Percentiles rank a stretch among this genome's conserved stretches.
These are phyloP conservation scores for Orestias chungarensis DNA, from an alignment of 2,797 vertebrate genomes.

Conservation along the genomic window DNA sequence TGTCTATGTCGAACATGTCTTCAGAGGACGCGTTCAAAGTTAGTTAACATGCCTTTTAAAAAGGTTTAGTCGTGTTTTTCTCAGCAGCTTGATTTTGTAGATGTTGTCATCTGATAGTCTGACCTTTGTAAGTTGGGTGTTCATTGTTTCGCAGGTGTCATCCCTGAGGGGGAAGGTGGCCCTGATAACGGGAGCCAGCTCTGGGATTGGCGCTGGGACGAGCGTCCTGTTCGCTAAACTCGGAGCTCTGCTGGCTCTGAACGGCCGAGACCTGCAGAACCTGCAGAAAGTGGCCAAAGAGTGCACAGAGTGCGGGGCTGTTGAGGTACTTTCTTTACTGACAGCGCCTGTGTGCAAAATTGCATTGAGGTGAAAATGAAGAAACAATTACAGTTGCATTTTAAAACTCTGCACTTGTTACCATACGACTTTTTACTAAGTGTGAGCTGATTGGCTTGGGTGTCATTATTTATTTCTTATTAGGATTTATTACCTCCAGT, in stretches of 20 bases:
- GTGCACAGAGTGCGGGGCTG: slow-evolving; percentile 69
- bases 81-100: too few species aligned
- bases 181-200: slow-evolving; percentile 84
- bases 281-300: slow-evolving; percentile 70
- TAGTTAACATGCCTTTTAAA: slow-evolving; percentile 12
- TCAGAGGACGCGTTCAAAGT: slow-evolving; percentile 68
- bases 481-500: neutral
- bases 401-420: neutral
- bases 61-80: neutral
- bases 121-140: neutral
- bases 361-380: neutral
- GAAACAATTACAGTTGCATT: neutral
- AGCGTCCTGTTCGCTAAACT: slow-evolving; percentile 81
- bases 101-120: neutral
- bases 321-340: slow-evolving; percentile 56
- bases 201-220: slow-evolving; percentile 83
- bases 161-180: slow-evolving; percentile 81
- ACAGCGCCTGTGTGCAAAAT: neutral
- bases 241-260: slow-evolving; percentile 80
- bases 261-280: slow-evolving; percentile 81
- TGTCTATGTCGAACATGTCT: slow-evolving; percentile 51
- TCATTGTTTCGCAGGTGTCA: slow-evolving; percentile 57
- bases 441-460: neutral
- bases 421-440: neutral
- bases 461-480: neutral